Conservation (phyloP, 64 coral and sea anemone species). For the Orbicella faveolata region DNA sequence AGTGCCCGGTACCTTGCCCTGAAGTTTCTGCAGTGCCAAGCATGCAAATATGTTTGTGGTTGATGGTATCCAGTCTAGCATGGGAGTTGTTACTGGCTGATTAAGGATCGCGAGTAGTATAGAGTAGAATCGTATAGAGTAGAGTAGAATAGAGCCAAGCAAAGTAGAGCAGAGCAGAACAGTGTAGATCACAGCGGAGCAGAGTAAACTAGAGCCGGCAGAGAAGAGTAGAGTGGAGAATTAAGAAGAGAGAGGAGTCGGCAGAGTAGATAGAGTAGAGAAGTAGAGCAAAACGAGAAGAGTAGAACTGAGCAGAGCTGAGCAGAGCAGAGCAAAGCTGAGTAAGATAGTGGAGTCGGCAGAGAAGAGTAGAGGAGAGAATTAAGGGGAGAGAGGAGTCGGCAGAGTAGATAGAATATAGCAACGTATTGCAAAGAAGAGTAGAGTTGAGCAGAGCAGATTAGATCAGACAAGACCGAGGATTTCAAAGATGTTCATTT, state of each 20-base stretch:
- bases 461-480: too few species aligned
- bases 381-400: too few species aligned
- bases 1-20: not conserved
- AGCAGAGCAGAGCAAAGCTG: not conserved
- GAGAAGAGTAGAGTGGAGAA: not conserved
- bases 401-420: too few species aligned
- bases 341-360: too few species aligned
- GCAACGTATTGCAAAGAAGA: too few species aligned
- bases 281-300: too few species aligned
- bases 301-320: not conserved
- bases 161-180: not conserved
- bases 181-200: not conserved
- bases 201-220: not conserved
- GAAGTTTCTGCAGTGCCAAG: not conserved
- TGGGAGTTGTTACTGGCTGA: not conserved
- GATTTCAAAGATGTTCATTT: not conserved
- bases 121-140: too few species aligned
- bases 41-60: not conserved
- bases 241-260: too few species aligned
- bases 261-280: too few species aligned
- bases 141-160: too few species aligned
- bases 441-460: too few species aligned
- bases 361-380: too few species aligned
- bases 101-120: not conserved
- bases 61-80: not conserved